phyloP scores from a whole-genome alignment of 92 coral and sea anemone genomes.

The Epizoanthus stellaris region DNA sequence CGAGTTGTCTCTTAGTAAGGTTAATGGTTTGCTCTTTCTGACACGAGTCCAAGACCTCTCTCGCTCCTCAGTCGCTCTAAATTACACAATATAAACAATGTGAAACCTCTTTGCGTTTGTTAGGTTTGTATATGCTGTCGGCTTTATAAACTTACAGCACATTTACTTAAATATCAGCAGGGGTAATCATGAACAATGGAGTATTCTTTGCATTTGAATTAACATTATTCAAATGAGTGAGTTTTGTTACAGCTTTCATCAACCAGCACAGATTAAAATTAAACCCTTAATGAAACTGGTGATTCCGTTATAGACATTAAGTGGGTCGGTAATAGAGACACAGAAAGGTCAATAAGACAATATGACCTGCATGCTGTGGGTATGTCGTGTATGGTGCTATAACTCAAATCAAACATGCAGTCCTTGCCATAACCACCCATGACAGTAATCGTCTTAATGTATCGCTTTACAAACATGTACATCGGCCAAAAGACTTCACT shows the following conservation, averaged over 20 bases:
- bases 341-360: not conserved
- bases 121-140: not conserved
- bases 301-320: not conserved
- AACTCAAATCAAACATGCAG: too few relatives aligned
- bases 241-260: not conserved
- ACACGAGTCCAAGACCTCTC: not conserved
- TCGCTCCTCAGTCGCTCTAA: not conserved
- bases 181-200: not conserved
- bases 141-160: conserved; percentile 6
- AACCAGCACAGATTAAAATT: not conserved
- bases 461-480: too few relatives aligned
- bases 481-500: too few relatives aligned
- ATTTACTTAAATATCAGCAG: conserved; percentile 7
- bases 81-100: not conserved
- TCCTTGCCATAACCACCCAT: too few relatives aligned
- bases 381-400: too few relatives aligned
- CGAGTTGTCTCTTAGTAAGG: not conserved
- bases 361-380: not conserved
- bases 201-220: not conserved
- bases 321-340: not conserved
- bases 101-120: not conserved
- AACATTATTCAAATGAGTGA: conserved; percentile 4
- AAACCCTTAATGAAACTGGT: not conserved
- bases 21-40: not conserved
- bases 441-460: too few relatives aligned